phyloP scores from a whole-genome alignment of 2,797 vertebrate genomes.

The Mus spretus region DNA sequence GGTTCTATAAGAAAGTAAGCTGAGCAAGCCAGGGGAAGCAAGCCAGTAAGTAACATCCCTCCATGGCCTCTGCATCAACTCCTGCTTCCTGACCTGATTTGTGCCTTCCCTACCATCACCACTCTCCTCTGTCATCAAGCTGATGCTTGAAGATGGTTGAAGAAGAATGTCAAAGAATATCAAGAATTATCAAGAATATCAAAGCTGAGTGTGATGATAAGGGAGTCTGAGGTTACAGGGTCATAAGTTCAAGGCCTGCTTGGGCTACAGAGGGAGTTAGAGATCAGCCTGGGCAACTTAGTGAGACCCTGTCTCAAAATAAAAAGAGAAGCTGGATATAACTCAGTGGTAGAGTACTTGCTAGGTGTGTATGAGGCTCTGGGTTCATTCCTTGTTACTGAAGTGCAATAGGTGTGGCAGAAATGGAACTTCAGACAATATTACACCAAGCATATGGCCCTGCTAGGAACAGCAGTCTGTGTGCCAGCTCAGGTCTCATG shows the following conservation, averaged over 20 bases:
- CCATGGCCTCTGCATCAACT: too few species aligned
- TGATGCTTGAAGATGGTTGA: not conserved
- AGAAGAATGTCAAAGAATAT: not conserved
- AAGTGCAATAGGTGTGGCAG: too few species aligned
- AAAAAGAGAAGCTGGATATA: not conserved
- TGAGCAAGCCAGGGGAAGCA: too few species aligned
- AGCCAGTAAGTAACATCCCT: too few species aligned
- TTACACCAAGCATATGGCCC: not conserved
- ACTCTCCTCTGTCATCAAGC: not conserved
- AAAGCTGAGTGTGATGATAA: not conserved
- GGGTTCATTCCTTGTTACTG: not conserved
- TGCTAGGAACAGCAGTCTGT: too few species aligned
- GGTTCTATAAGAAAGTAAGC: too few species aligned
- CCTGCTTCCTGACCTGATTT: not conserved
- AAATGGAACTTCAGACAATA: not conserved
- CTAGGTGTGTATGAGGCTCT: not conserved
- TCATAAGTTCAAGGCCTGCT: not conserved
- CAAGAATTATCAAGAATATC: not conserved
- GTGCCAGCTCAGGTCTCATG: accelerated
- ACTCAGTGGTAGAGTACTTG: not conserved
- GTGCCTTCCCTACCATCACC: not conserved
- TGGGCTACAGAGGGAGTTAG: not conserved
- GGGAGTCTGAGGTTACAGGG: not conserved
- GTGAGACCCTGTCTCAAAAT: not conserved
- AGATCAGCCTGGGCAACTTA: not conserved